Evolutionary conservation across 2,888 invertebrate genomes (phyloP).

Genomic region (Cylindroiulus punctatus): DNA sequence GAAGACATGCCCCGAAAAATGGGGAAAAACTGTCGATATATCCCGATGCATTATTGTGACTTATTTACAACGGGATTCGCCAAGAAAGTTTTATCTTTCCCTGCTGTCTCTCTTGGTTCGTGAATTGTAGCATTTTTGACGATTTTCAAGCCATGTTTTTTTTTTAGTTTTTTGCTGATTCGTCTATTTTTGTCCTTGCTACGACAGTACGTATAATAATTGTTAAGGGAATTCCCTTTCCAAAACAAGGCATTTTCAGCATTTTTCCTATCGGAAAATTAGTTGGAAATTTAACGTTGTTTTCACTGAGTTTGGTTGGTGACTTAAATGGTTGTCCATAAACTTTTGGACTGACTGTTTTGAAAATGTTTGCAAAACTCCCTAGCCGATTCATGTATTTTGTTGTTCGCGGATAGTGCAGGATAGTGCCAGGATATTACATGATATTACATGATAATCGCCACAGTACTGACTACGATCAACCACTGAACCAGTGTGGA

Average conservation of each 20-base stretch:
- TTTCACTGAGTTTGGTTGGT: too few relatives aligned
- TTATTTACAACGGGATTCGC: conserved; percentile 13
- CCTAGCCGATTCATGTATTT: too few relatives aligned
- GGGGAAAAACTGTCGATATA: conserved; percentile 29
- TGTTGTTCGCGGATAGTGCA: too few relatives aligned
- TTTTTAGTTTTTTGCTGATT: not conserved
- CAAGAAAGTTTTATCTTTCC: conserved; percentile 30
- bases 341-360: too few relatives aligned
- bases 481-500: too few relatives aligned
- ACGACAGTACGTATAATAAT: not conserved
- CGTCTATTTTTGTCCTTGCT: not conserved
- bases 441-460: too few relatives aligned
- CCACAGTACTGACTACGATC: too few relatives aligned
- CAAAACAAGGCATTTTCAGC: not conserved
- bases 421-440: too few relatives aligned
- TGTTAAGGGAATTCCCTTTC: not conserved
- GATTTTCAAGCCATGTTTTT: not conserved
- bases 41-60: conserved; percentile 29
- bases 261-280: not conserved
- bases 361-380: too few relatives aligned
- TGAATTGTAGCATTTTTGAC: conserved; percentile 11
- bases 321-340: too few relatives aligned
- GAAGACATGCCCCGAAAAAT: not conserved
- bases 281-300: too few relatives aligned
- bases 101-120: not conserved